These are phyloP conservation scores for Pachypeltis micranthus DNA, from an alignment of 1,140 invertebrate species.

Conservation along the genomic window DNA sequence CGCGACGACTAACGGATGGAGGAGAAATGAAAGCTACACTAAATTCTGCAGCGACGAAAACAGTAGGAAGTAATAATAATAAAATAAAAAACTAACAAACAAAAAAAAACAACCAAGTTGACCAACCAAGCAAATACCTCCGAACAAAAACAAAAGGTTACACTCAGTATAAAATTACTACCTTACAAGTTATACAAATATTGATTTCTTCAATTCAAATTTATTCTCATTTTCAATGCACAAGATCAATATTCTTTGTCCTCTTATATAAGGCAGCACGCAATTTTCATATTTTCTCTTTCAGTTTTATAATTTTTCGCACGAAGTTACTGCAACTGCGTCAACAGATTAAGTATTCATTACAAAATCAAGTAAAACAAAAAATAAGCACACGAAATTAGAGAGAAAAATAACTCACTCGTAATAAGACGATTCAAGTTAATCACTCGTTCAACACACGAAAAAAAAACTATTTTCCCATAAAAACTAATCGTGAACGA, in stretches of 20 bases:
- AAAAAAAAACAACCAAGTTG: no score
- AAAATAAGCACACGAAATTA: neutral
- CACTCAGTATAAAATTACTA: neutral
- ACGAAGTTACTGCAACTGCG: neutral
- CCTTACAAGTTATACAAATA: neutral
- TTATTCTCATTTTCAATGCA: neutral
- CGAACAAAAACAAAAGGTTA: no score
- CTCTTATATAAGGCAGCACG: neutral
- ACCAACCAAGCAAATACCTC: no score
- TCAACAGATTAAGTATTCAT: neutral
- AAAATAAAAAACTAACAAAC: no score
- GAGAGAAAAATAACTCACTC: neutral
- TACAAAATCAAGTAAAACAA: neutral
- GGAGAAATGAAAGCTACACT: no score
- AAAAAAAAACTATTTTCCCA: neutral
- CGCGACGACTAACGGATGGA: no score
- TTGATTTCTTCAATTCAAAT: no score
- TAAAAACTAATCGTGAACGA: neutral
- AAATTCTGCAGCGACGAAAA: no score
- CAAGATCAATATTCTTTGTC: neutral
- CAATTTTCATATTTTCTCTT: neutral
- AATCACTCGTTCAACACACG: neutral
- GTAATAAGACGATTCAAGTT: neutral
- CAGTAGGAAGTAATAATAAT: no score
- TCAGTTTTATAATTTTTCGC: neutral